A percentile compares a stretch with the other conserved stretches of the same genome.
These are phyloP conservation scores for Coenonympha glycerion DNA, from an alignment of 2,888 invertebrate genomes.

Conservation along the genomic window DNA sequence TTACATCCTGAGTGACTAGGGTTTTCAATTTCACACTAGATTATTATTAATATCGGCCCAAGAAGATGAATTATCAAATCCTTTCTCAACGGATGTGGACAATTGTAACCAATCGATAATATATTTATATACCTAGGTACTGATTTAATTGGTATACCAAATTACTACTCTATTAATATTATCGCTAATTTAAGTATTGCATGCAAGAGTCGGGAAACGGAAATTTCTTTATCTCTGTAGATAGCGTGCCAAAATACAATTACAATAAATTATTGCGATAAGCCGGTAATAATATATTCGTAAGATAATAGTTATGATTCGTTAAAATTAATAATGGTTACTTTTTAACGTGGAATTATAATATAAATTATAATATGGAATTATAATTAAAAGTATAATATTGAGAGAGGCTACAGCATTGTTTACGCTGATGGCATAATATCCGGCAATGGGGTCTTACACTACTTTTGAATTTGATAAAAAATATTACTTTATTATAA, in stretches of 20 bases:
- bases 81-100: too few species aligned
- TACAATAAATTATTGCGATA: slow-evolving; percentile 11
- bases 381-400: background rate
- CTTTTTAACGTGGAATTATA: background rate
- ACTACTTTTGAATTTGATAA: too few species aligned
- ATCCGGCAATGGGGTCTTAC: too few species aligned
- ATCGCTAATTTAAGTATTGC: slow-evolving; percentile 38
- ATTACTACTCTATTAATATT: background rate
- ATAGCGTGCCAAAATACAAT: slow-evolving; percentile 6
- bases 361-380: background rate
- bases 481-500: too few species aligned
- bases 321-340: background rate
- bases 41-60: too few species aligned
- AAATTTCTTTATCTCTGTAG: slow-evolving; percentile 7
- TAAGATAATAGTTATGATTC: background rate
- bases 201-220: slow-evolving; percentile 19
- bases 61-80: too few species aligned
- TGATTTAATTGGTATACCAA: background rate
- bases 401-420: too few species aligned
- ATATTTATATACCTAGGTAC: too few species aligned
- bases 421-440: too few species aligned
- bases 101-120: too few species aligned
- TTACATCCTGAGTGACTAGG: too few species aligned
- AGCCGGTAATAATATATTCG: background rate
- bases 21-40: too few species aligned